A percentile compares a stretch with the other conserved stretches of the same genome.
These are phyloP conservation scores for Galaxea fascicularis DNA, from an alignment of 92 coral and sea anemone genomes.

Conservation along the genomic window DNA sequence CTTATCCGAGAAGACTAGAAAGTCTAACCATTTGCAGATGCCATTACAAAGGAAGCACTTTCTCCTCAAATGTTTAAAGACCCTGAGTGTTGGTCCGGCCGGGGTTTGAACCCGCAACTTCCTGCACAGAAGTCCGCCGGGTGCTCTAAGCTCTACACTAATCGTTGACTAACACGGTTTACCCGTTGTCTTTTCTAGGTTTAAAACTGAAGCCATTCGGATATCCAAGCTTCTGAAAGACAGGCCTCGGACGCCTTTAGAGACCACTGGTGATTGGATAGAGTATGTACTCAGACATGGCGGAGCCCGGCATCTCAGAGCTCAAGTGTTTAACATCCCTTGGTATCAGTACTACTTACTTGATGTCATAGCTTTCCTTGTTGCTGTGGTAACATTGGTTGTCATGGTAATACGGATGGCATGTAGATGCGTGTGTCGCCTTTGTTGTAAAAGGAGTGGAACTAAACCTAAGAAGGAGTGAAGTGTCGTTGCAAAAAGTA, in stretches of 20 bases:
- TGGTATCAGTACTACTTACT: slow-evolving; percentile 73
- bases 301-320: slow-evolving; percentile 66
- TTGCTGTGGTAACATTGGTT: slow-evolving; percentile 19
- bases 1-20: too few relatives aligned
- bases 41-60: too few relatives aligned
- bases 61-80: too few relatives aligned
- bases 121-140: too few relatives aligned
- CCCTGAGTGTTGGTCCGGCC: too few relatives aligned
- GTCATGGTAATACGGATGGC: slow-evolving; percentile 20
- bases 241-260: slow-evolving; percentile 50
- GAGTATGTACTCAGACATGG: slow-evolving; percentile 74
- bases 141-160: too few relatives aligned
- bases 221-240: slow-evolving; percentile 60
- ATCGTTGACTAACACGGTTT: too few relatives aligned
- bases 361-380: slow-evolving; percentile 56
- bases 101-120: too few relatives aligned
- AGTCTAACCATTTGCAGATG: too few relatives aligned
- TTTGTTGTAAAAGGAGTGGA: slow-evolving; percentile 20
- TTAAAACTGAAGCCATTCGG: slow-evolving; percentile 30
- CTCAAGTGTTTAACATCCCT: slow-evolving; percentile 64
- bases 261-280: slow-evolving; percentile 69
- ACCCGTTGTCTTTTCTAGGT: slow-evolving; percentile 13
- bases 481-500: too few relatives aligned
- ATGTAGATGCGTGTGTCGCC: slow-evolving; percentile 23
- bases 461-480: slow-evolving; percentile 2